These are phyloP conservation scores for Homalodisca vitripennis DNA, from an alignment of 1,140 invertebrate genomes.

Conservation along the genomic window DNA sequence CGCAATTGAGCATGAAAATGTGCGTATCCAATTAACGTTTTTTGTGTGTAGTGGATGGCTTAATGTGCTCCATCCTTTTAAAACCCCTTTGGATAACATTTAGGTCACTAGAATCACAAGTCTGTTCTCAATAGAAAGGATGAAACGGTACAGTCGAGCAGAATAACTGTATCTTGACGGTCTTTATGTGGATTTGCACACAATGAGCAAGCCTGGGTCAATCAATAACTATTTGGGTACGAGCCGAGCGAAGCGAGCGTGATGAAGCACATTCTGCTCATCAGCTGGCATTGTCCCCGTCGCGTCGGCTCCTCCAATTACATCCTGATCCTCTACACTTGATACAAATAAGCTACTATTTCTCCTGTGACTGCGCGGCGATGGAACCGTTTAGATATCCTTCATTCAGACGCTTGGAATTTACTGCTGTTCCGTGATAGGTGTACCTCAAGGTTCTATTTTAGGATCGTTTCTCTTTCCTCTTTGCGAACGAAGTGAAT, in stretches of 20 bases:
- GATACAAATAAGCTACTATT: constrained; percentile 18
- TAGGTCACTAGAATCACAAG: no score
- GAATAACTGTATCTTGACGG: no score
- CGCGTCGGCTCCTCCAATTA: no score
- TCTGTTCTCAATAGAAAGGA: no score
- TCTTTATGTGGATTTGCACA: constrained; percentile 13
- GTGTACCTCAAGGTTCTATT: not conserved
- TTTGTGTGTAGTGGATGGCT: no score
- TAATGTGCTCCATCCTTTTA: no score
- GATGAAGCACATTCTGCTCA: constrained; percentile 1
- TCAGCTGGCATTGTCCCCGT: constrained; percentile 1
- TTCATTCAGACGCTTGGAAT: not conserved
- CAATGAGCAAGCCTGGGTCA: not conserved
- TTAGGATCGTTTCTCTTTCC: not conserved
- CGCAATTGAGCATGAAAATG: no score
- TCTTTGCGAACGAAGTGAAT: no score
- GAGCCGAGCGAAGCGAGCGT: not conserved
- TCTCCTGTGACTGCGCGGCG: constrained; percentile 3
- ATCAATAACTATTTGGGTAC: not conserved
- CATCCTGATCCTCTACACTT: no score
- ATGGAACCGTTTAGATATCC: constrained; percentile 6
- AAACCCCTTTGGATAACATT: no score
- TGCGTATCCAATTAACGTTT: no score
- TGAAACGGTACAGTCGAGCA: no score
- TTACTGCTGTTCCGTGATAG: constrained; percentile 7